Percentiles rank a stretch among this genome's conserved stretches.
Evolutionary conservation across 2,797 vertebrate genomes (phyloP).

Genomic region (Bufotes viridis): DNA sequence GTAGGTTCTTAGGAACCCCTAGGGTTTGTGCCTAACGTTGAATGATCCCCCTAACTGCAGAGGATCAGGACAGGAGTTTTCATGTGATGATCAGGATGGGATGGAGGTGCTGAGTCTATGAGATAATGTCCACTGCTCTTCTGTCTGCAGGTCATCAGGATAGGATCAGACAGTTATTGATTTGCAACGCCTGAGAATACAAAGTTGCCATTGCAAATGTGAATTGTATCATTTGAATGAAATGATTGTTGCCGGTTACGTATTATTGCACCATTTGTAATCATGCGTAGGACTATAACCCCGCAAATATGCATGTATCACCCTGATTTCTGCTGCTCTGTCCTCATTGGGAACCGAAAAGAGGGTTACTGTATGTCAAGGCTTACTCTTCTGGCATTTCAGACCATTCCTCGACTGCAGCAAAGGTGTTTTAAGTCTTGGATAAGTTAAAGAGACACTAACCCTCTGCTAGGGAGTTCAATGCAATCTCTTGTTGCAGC

Average conservation of each 20-base stretch:
- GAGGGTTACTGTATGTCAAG: background rate
- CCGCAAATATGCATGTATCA: background rate
- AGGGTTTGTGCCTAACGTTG: background rate
- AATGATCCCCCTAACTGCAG: conserved; percentile 1
- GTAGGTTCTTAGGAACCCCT: background rate
- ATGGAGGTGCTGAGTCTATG: background rate
- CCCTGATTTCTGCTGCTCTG: too few species aligned
- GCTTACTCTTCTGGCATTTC: background rate
- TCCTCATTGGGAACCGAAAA: background rate
- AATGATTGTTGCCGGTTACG: background rate
- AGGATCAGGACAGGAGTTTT: background rate
- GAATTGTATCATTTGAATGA: background rate
- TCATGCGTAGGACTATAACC: background rate
- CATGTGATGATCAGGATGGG: background rate
- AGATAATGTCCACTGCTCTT: background rate
- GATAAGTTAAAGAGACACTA: conserved; percentile 6
- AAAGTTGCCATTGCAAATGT: background rate
- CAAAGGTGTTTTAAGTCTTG: conserved; percentile 4
- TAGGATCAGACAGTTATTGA: background rate
- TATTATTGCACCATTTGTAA: background rate
- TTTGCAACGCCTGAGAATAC: background rate
- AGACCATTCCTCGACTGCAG: background rate
- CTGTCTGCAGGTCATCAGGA: background rate
- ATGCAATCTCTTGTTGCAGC: background rate
- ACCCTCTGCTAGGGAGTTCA: background rate